These are phyloP conservation scores for Erebia ligea DNA, from an alignment of 2,888 invertebrate genomes.

Conservation along the genomic window DNA sequence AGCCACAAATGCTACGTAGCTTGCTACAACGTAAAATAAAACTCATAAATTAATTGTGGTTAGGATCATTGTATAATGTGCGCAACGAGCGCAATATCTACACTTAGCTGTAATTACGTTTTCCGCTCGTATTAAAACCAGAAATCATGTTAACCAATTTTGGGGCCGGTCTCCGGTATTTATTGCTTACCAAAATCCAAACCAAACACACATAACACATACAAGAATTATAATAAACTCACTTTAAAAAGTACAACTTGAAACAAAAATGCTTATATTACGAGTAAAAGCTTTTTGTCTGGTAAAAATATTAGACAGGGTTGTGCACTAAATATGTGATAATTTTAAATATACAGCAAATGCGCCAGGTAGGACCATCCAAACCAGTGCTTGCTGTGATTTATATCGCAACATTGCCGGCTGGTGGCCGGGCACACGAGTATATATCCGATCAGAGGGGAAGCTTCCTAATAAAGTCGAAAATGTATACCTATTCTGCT, in stretches of 20 bases:
- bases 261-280: background rate
- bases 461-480: too few species aligned
- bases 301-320: slow-evolving; percentile 31
- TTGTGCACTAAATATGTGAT: slow-evolving; percentile 38
- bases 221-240: slow-evolving; percentile 3
- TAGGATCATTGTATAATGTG: slow-evolving; percentile 46
- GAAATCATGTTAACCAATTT: slow-evolving; percentile 59
- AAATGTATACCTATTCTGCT: too few species aligned
- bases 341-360: slow-evolving; percentile 45
- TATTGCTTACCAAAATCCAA: slow-evolving; percentile 32
- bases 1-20: background rate
- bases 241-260: slow-evolving; percentile 5
- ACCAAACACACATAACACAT: slow-evolving; percentile 25
- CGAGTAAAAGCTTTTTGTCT: slow-evolving; percentile 23
- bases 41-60: slow-evolving; percentile 46
- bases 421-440: slow-evolving; percentile 51
- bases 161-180: slow-evolving; percentile 31
- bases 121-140: slow-evolving; percentile 62
- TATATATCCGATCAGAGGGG: too few species aligned
- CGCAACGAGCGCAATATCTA: slow-evolving; percentile 46
- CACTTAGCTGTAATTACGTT: slow-evolving; percentile 53
- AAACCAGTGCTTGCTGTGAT: slow-evolving; percentile 74
- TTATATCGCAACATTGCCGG: slow-evolving; percentile 65
- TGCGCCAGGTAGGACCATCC: slow-evolving; percentile 53
- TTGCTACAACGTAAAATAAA: slow-evolving; percentile 31